Conservation (phyloP, 2,888 invertebrate genomes). For the Pristionchus arcanus region DNA sequence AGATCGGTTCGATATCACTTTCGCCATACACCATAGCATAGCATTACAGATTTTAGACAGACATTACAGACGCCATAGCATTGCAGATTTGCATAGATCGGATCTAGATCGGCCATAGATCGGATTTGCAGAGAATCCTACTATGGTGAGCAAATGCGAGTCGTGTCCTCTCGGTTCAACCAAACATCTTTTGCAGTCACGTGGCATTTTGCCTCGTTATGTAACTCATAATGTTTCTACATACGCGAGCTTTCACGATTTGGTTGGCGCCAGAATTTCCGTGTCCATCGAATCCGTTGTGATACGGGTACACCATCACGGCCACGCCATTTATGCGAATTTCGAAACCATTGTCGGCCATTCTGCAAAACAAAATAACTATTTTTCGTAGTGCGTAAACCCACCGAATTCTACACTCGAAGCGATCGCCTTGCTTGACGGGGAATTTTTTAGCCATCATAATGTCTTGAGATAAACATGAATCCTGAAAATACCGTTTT, state of each 20-base stretch:
- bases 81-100: no score
- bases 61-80: no score
- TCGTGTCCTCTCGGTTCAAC: no score
- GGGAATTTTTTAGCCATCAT: not conserved
- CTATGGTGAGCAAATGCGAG: no score
- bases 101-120: no score
- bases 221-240: no score
- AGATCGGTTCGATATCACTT: no score
- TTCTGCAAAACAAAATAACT: not conserved
- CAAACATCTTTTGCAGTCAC: no score
- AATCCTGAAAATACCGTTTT: not conserved
- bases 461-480: not conserved
- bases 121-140: no score
- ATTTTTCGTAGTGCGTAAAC: not conserved
- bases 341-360: not conserved
- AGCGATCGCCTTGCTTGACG: not conserved
- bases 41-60: no score
- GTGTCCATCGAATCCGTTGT: not conserved
- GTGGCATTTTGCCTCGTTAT: no score
- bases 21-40: no score
- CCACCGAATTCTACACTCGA: not conserved
- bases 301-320: not conserved
- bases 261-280: not conserved
- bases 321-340: not conserved
- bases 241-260: not conserved